Conservation (phyloP, 2,888 invertebrate species). For the Xanthorhoe spadicearia region DNA sequence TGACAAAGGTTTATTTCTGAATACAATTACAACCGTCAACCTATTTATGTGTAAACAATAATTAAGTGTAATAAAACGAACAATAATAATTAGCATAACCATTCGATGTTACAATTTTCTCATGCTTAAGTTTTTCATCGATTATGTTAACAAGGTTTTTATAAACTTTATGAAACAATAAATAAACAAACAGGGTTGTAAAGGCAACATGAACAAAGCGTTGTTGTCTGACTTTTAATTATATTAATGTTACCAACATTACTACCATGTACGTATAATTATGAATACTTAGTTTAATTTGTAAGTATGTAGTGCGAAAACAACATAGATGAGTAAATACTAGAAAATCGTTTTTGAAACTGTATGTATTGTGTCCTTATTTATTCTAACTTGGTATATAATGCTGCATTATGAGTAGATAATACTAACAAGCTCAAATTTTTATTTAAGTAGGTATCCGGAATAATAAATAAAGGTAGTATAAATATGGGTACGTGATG, state of each 20-base stretch:
- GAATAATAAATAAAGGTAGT: too few relatives aligned
- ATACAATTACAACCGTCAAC: conserved; percentile 34
- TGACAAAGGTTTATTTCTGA: conserved; percentile 36
- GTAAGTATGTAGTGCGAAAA: too few relatives aligned
- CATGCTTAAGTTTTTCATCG: conserved; percentile 9
- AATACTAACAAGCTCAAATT: too few relatives aligned
- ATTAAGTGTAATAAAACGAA: conserved; percentile 37
- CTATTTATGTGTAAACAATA: conserved; percentile 34
- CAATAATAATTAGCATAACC: conserved; percentile 33
- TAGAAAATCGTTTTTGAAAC: too few relatives aligned
- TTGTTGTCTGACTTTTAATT: not conserved
- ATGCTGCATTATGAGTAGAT: too few relatives aligned
- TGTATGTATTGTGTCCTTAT: too few relatives aligned
- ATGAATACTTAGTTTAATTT: too few relatives aligned
- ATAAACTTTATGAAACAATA: not conserved
- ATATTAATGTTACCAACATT: not conserved
- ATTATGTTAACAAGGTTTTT: conserved; percentile 6
- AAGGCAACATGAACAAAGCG: not conserved
- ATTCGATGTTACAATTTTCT: conserved; percentile 13
- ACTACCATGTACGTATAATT: too few relatives aligned
- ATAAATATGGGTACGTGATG: too few relatives aligned
- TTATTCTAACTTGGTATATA: too few relatives aligned
- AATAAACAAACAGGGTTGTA: not conserved
- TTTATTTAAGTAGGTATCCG: too few relatives aligned
- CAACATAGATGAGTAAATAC: too few relatives aligned